Evolutionary conservation across 2,797 vertebrate species (phyloP).

Genomic region (Leucoraja ocellata): DNA sequence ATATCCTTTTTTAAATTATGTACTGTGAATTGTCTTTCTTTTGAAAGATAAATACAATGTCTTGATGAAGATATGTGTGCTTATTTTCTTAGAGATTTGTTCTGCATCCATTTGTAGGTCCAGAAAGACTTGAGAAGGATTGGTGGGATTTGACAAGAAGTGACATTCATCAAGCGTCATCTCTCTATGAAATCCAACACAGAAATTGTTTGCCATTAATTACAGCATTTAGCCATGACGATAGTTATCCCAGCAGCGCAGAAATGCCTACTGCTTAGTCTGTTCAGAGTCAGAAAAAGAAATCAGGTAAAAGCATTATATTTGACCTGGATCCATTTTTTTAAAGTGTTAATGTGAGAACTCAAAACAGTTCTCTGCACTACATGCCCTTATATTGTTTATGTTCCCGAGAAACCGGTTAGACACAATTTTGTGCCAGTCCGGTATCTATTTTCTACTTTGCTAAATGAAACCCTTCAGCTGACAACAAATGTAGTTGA

Average conservation of each 20-base stretch:
- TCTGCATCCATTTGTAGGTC: neutral
- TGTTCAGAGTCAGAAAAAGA: neutral
- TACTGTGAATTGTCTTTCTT: conserved; percentile 93
- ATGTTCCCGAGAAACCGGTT: neutral
- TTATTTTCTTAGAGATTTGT: conserved; percentile 23
- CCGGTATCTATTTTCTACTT: neutral
- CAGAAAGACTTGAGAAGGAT: neutral
- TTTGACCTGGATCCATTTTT: neutral
- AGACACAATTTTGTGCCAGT: no score
- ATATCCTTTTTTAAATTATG: conserved; percentile 70
- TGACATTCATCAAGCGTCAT: neutral
- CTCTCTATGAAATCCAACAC: neutral
- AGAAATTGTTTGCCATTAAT: neutral
- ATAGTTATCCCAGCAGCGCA: neutral
- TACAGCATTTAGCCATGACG: neutral
- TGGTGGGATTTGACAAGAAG: neutral
- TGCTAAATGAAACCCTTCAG: neutral
- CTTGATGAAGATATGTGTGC: conserved; percentile 36
- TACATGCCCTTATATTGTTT: neutral
- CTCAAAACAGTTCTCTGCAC: neutral
- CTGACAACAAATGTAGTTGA: neutral
- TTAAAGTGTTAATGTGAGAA: neutral
- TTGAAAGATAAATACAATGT: conserved; percentile 70
- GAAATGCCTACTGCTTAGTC: neutral
- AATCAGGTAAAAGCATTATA: neutral